Base-by-base conservation (phyloP, 2,888 invertebrate species). In the Cheilosia variabilis region DNA sequence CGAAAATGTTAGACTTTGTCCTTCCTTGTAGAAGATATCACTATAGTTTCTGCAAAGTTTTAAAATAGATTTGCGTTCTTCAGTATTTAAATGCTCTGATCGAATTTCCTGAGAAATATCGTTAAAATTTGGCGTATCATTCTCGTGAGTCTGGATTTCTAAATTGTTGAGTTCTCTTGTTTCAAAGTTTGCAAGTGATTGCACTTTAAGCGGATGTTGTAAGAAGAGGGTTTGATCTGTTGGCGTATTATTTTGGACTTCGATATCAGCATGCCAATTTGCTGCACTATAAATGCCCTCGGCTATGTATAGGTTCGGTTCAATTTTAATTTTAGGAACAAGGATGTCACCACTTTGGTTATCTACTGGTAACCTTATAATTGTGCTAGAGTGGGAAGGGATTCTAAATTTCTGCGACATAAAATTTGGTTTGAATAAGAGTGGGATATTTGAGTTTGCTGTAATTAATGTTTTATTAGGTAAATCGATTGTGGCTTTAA, bases 21-120 rank as follows among this genome's bases (percentile, higher is more conserved):
- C 72, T 73, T 63, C 72, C 43, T 31, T 55, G 45, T 34, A 63
- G 24, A 58, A 60, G 37, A 71, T 60, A n/a, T 58, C 71, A 31
- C 6, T 47, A 63, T 47, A 63, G 31, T 27, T 50, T 47, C 45
- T 43, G 27, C 62, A 45, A n/a, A 47, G 31, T 27, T 45, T 71
- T 50, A n/a, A 71, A 17, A 66, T 19, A 19, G 19, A 19, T 19
- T 19, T 37, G 19, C 1, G 6, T 27, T 50, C 34, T 47, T 69
- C 57, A 1, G 6, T 2, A 13, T 69, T 57, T 34, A 57, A 31
- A 47, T 69, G 55, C 43, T 68, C 55, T 55, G 45, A 55, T 41
- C 37, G 37, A 22, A 55, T 17, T 31, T 27, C 27, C 31, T 17
- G 2, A 15, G 68, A 68, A 1, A 55, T 68, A 45, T 68, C 27